Conservation (phyloP, 2,797 vertebrate genomes). For the Ataeniobius toweri region DNA sequence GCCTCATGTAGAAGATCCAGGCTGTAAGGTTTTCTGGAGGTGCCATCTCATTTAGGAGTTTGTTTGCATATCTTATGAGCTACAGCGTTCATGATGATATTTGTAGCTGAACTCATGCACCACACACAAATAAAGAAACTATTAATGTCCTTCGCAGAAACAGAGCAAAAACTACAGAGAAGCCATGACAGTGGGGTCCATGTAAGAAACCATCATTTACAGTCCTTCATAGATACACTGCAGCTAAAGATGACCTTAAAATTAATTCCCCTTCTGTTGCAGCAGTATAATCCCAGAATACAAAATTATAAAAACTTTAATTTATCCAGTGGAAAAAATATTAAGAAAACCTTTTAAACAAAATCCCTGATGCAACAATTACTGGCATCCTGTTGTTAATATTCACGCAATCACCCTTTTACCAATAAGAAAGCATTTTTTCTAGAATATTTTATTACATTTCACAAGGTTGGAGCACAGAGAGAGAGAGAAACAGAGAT, state of each 20-base stretch:
- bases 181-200: constrained; percentile 22
- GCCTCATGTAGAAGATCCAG: constrained; percentile 5
- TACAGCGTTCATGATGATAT: constrained; percentile 22
- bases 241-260: neutral
- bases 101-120: constrained; percentile 34
- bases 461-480: neutral
- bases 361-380: neutral
- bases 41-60: constrained; percentile 27
- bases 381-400: neutral
- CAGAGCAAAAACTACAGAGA: constrained; percentile 8
- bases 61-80: constrained; percentile 39
- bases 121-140: constrained; percentile 32
- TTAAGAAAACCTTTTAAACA: neutral
- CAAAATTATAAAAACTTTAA: neutral
- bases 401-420: neutral
- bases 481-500: neutral
- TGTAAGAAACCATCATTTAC: constrained; percentile 17
- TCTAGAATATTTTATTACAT: neutral
- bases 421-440: neutral
- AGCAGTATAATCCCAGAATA: neutral
- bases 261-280: neutral
- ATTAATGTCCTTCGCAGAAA: constrained; percentile 50
- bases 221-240: neutral
- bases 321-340: neutral
- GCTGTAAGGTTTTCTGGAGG: constrained; percentile 21